Conservation (phyloP, 37 sponge, comb jelly and placozoan genomes). For the Aphrocallistes beatrix region DNA sequence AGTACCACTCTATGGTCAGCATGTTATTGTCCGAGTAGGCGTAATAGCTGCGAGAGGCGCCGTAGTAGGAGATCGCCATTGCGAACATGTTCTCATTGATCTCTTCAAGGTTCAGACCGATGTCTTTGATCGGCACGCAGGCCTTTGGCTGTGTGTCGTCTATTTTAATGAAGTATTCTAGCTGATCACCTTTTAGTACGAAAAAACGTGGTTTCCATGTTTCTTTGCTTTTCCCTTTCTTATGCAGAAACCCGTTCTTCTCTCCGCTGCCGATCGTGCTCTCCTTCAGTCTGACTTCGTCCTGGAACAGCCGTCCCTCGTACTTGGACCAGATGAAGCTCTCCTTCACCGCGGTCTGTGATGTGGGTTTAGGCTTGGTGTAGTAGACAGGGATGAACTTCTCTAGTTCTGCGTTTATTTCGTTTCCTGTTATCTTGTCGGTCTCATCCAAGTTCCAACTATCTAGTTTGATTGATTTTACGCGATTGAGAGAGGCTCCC, state of each 20-base stretch:
- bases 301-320: background rate
- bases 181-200: background rate
- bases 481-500: background rate
- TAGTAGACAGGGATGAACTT: background rate
- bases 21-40: background rate
- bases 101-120: slow-evolving; percentile 3
- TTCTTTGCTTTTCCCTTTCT: slow-evolving; percentile 13
- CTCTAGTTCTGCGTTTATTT: background rate
- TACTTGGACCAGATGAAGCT: background rate
- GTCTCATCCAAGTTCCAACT: background rate
- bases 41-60: background rate
- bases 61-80: background rate
- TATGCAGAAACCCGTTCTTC: slow-evolving; percentile 7
- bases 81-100: background rate
- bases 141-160: background rate
- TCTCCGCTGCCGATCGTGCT: background rate
- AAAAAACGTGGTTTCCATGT: background rate
- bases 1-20: slow-evolving; percentile 10
- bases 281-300: background rate
- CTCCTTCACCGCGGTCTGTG: background rate
- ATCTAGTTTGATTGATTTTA: background rate
- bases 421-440: background rate
- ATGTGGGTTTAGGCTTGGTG: background rate
- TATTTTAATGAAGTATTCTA: slow-evolving; percentile 11
- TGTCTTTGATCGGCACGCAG: background rate